phyloP scores from a whole-genome alignment of 2,888 invertebrate species.

The Brachypalpus laphriformis region DNA sequence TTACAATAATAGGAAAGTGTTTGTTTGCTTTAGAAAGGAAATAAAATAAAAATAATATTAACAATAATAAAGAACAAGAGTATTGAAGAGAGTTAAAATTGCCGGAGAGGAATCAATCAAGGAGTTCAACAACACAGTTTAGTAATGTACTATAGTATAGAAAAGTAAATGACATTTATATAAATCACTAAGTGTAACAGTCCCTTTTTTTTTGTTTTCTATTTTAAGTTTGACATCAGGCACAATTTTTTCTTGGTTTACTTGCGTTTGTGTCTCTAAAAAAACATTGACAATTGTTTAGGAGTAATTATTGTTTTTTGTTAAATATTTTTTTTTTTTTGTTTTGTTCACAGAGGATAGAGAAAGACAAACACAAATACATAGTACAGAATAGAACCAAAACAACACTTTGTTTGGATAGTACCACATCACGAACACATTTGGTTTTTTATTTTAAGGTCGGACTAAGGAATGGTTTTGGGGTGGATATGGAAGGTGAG shows the following conservation, averaged over 20 bases:
- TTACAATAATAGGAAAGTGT: conserved; percentile 43
- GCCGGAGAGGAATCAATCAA: conserved; percentile 75
- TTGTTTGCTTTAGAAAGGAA: conserved; percentile 35
- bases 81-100: conserved; percentile 52
- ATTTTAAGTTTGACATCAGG: conserved; percentile 34
- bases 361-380: conserved; percentile 56
- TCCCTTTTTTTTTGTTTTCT: conserved; percentile 20
- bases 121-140: conserved; percentile 75
- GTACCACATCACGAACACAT: conserved; percentile 77
- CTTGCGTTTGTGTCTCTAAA: conserved; percentile 55
- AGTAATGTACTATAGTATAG: conserved; percentile 51
- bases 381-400: conserved; percentile 67
- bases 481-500: conserved; percentile 43
- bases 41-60: conserved; percentile 11
- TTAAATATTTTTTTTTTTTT: neutral
- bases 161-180: conserved; percentile 53
- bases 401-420: conserved; percentile 77
- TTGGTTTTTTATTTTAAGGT: conserved; percentile 24
- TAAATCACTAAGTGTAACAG: conserved; percentile 60
- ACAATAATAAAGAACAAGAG: conserved; percentile 32
- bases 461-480: neutral
- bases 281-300: conserved; percentile 51
- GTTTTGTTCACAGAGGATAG: conserved; percentile 35
- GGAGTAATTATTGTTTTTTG: conserved; percentile 20
- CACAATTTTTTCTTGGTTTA: conserved; percentile 33